Base-by-base conservation (phyloP, 2,797 vertebrate genomes). In the Sebastolobus altivelis region DNA sequence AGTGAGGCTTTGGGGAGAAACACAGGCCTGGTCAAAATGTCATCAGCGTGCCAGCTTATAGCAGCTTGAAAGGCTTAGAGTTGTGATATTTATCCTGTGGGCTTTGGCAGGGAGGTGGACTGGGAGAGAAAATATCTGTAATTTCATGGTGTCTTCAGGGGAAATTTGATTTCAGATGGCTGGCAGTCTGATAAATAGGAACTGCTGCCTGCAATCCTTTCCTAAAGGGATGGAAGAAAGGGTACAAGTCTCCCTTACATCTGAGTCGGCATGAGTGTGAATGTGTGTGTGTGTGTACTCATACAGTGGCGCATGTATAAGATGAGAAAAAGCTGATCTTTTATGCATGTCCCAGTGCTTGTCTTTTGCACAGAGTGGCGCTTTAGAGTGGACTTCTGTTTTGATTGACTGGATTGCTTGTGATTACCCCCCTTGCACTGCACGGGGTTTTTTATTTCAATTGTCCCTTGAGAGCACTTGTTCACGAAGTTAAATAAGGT, bases 131-230 rank as follows among this genome's bases (percentile, higher is more conserved):
- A 94, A 94, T 95, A 95, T 94, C 92, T 95, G 95, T 96, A 96
- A 96, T 96, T 96, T 96, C 95, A 96, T 91, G 93, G 94, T 95
- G 93, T 95, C 95, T 96, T 95, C 94, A 88, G 95, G 96, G 95
- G 93, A 95, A 96, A 96, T 96, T 95, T 96, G 95, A 96, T 96
- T 95, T 95, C 93, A 94, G 92, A 95, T 93, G 93, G 93, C 92
- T 95, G 94, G 93, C 93, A 95, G 94, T 94, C 94, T 95, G 95
- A 96, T 96, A 96, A 96, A 96, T 96, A 95, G 94, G 91, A 95
- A 94, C 92, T 88, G 89, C 86, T 93, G 92, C 90, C 92, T 94
- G 92, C 93, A 93, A 93, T 91, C 90, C 86, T 91, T 89, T 94
- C 92, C 93, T 91, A 89, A 95, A 95, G 92, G 90, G 84, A 87